Conservation (phyloP, 1,140 invertebrate species). For the Sycobia sp. region DNA sequence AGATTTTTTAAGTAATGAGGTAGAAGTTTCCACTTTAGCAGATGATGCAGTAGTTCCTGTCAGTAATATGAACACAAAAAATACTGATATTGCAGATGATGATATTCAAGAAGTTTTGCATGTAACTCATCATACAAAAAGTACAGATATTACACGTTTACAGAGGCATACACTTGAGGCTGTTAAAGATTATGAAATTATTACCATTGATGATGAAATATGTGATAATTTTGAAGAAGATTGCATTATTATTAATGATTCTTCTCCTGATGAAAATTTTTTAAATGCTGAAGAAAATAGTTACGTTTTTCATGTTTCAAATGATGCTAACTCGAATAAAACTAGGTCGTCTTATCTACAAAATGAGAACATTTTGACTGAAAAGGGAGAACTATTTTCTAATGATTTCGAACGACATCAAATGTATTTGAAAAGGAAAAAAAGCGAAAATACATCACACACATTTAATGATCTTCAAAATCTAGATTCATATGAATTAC, state of each 20-base stretch:
- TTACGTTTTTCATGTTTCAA: neutral
- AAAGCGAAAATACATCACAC: neutral
- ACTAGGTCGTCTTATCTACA: no score
- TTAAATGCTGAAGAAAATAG: slow-evolving; percentile 4
- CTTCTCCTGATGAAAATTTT: neutral
- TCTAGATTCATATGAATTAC: neutral
- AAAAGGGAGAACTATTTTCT: neutral
- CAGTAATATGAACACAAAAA: neutral
- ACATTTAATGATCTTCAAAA: neutral
- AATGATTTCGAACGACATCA: neutral
- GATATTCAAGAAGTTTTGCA: slow-evolving; percentile 41
- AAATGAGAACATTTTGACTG: neutral
- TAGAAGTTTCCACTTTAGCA: neutral
- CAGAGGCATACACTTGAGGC: neutral
- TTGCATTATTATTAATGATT: slow-evolving; percentile 17
- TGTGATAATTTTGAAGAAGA: slow-evolving; percentile 8
- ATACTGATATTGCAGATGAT: slow-evolving; percentile 22
- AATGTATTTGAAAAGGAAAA: neutral
- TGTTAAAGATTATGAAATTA: neutral
- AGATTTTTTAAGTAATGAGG: neutral
- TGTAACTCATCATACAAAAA: slow-evolving; percentile 32
- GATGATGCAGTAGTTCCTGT: neutral
- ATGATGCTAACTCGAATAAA: neutral
- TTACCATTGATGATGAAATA: slow-evolving; percentile 15
- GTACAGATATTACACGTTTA: no score